Evolutionary conservation across 2,888 invertebrate species (phyloP).

Genomic region (Artemia sinica): DNA sequence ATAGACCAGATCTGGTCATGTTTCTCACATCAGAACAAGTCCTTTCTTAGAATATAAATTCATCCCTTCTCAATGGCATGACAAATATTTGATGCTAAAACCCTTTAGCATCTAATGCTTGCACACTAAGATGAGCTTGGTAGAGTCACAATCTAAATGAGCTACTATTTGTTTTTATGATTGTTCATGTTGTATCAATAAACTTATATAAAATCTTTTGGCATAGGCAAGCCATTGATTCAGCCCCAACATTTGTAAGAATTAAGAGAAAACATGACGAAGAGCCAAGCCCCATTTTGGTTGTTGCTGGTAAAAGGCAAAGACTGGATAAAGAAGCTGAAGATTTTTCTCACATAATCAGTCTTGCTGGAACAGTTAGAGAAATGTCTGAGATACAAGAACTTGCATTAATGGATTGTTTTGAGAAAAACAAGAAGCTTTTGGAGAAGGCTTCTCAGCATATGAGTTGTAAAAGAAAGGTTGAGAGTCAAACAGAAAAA

Average conservation of each 20-base stretch:
- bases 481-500: background rate
- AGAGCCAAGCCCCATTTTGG: background rate
- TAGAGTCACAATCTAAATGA: too few species aligned
- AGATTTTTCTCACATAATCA: background rate
- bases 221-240: background rate
- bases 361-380: constrained; percentile 12
- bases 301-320: constrained; percentile 8
- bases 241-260: background rate
- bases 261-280: constrained; percentile 2
- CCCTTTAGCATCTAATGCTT: too few species aligned
- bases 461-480: background rate
- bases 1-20: too few species aligned
- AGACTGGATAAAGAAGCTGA: background rate
- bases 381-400: background rate
- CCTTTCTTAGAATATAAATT: too few species aligned
- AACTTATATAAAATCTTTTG: too few species aligned
- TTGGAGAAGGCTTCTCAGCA: background rate
- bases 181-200: too few species aligned
- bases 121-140: too few species aligned
- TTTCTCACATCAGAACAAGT: too few species aligned
- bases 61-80: too few species aligned
- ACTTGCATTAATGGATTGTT: background rate
- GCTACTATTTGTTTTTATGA: too few species aligned
- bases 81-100: too few species aligned
- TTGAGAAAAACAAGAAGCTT: background rate